A percentile compares a stretch with the other conserved stretches of the same genome.
Evolutionary conservation across 2,113 vertebrate species (phyloP).

Genomic region (Microcebus ravelobensis): DNA sequence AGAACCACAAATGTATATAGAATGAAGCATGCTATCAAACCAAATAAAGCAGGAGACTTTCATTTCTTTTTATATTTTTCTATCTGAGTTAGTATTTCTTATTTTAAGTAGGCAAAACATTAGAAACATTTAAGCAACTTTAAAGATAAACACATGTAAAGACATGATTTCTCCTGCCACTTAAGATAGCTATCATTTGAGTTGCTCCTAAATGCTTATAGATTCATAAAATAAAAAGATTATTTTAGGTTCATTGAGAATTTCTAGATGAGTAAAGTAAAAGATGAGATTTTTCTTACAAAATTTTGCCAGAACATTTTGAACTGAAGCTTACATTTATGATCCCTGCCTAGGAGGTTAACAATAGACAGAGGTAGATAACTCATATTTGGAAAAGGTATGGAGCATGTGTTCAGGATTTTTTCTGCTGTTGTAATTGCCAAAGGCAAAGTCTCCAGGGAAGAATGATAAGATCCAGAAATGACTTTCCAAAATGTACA

Average conservation of each 20-base stretch:
- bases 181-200: background rate
- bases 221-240: background rate
- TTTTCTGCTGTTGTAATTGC: slow-evolving; percentile 43
- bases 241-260: background rate
- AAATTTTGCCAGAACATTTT: slow-evolving; percentile 21
- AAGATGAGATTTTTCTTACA: background rate
- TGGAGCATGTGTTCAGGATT: slow-evolving; percentile 5
- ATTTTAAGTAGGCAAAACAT: background rate
- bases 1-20: background rate
- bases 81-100: background rate
- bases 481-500: slow-evolving; percentile 28
- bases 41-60: background rate
- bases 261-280: background rate
- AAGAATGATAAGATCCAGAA: slow-evolving; percentile 64
- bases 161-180: background rate
- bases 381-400: slow-evolving; percentile 56
- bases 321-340: background rate
- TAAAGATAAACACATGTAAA: background rate
- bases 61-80: background rate
- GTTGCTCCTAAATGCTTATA: background rate
- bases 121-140: background rate
- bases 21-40: background rate
- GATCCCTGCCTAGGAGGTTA: background rate
- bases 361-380: slow-evolving; percentile 24
- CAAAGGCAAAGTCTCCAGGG: slow-evolving; percentile 37